These are phyloP conservation scores for Erebia ligea DNA, from an alignment of 2,888 invertebrate species.

Conservation along the genomic window DNA sequence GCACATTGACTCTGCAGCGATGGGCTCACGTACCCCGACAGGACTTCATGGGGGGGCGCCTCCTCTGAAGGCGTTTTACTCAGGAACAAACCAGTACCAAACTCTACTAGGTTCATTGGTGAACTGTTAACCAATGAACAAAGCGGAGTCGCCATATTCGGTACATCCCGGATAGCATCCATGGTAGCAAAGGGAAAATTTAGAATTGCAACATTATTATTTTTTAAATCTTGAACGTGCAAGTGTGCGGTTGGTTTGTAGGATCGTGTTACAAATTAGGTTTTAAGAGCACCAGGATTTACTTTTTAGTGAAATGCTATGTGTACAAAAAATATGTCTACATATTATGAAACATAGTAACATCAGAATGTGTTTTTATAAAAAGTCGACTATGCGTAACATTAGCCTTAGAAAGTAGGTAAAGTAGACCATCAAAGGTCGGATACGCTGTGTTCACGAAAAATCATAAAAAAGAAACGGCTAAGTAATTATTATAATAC, in stretches of 20 bases:
- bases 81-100: constrained; percentile 96
- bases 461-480: neutral
- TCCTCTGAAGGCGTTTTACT: constrained; percentile 97
- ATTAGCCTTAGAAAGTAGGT: constrained; percentile 5
- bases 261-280: constrained; percentile 18
- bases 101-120: constrained; percentile 97
- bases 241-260: constrained; percentile 19
- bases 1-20: constrained; percentile 65
- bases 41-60: constrained; percentile 88
- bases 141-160: constrained; percentile 53
- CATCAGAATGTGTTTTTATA: neutral
- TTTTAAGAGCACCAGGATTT: constrained; percentile 10
- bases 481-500: neutral
- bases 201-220: constrained; percentile 64
- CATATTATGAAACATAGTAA: neutral
- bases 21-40: constrained; percentile 84
- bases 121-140: constrained; percentile 85
- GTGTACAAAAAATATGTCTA: neutral
- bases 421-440: neutral
- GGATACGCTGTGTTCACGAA: neutral
- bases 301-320: neutral
- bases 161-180: constrained; percentile 73
- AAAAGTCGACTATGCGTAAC: neutral
- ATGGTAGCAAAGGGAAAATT: constrained; percentile 78
- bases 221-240: constrained; percentile 29